A percentile compares a stretch with the other conserved stretches of the same genome.
These are phyloP conservation scores for Umimayanthus kanabou DNA, from an alignment of 92 coral and sea anemone genomes.

Conservation along the genomic window DNA sequence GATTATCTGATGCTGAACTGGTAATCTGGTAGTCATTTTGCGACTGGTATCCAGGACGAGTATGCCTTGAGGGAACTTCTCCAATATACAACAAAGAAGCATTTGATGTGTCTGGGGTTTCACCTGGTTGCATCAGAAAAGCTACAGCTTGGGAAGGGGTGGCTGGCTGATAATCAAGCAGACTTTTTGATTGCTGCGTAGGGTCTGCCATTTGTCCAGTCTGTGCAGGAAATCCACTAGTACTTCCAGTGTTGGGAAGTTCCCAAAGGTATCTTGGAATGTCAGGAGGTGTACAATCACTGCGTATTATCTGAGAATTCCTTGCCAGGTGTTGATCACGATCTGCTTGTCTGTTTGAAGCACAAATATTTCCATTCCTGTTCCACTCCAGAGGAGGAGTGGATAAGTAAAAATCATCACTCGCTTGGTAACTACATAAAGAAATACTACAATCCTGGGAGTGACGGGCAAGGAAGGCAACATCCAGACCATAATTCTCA, in stretches of 20 bases:
- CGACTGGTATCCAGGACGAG: neutral
- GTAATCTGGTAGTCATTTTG: neutral
- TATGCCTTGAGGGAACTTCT: neutral
- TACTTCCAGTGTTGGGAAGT: neutral
- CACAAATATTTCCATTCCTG: neutral
- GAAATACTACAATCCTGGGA: slow-evolving; percentile 18
- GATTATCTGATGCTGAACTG: neutral
- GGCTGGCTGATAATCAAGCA: neutral
- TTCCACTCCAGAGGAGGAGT: neutral
- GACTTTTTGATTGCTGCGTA: neutral
- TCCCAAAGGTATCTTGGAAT: slow-evolving; percentile 7
- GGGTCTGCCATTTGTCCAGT: neutral
- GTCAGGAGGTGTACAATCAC: neutral
- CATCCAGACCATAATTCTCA: slow-evolving; percentile 3
- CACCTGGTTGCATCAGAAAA: neutral
- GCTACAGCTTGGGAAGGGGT: neutral
- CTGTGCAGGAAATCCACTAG: too few species aligned
- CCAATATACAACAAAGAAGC: neutral
- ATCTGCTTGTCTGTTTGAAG: neutral
- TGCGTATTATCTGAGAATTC: neutral
- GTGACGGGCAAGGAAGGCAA: slow-evolving; percentile 17
- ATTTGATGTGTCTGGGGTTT: neutral
- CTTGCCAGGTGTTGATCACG: too few species aligned
- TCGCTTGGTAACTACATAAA: neutral
- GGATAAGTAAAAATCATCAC: neutral